phyloP scores from a whole-genome alignment of 2,888 invertebrate species.

The Stenodera caucasica region DNA sequence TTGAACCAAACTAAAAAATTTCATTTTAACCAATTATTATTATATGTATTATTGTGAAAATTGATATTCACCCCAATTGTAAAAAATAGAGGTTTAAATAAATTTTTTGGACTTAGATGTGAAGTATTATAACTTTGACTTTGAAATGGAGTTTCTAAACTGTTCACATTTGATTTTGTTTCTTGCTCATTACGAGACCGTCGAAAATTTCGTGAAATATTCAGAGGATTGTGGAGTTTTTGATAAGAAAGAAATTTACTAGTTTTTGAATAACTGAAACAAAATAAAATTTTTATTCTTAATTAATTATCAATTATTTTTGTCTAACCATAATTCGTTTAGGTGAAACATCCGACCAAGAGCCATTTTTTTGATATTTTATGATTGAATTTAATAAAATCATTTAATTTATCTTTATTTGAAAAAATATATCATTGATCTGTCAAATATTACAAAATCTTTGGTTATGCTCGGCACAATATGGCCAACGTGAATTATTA shows the following conservation, averaged over 20 bases:
- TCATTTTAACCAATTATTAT: conserved; percentile 14
- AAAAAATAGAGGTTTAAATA: conserved; percentile 67
- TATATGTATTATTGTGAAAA: conserved; percentile 11
- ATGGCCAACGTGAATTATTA: too few species aligned
- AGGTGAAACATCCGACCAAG: conserved; percentile 45
- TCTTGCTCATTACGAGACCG: conserved; percentile 35
- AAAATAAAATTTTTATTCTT: background rate
- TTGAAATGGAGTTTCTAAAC: conserved; percentile 54
- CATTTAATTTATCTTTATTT: background rate
- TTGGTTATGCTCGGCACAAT: too few species aligned
- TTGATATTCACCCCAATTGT: conserved; percentile 62
- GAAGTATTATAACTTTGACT: conserved; percentile 55
- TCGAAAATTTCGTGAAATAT: conserved; percentile 36
- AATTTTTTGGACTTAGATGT: conserved; percentile 54
- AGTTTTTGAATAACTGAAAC: conserved; percentile 31
- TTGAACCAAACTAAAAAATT: conserved; percentile 54
- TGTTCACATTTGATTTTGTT: conserved; percentile 40
- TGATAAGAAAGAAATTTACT: background rate
- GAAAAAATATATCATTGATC: too few species aligned
- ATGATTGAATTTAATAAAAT: background rate
- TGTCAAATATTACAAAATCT: too few species aligned
- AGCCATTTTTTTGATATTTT: conserved; percentile 39
- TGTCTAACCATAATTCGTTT: conserved; percentile 41
- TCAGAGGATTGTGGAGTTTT: background rate
- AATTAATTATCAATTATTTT: conserved; percentile 12